Evolutionary conservation across 2,797 vertebrate species (phyloP).

Genomic region (Rousettus madagascariensis): DNA sequence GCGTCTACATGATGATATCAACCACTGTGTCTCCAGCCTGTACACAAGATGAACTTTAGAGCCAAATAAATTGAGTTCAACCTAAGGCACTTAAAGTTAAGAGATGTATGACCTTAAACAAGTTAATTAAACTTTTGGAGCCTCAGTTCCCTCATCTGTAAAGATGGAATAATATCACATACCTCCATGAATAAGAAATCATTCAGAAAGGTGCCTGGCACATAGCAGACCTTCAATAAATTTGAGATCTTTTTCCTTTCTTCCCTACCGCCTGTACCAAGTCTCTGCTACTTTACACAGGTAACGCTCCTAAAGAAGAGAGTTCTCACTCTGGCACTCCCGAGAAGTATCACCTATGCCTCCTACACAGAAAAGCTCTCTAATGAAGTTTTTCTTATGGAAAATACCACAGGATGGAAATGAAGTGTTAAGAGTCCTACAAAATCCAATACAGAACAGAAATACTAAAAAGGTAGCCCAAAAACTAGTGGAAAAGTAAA

Average conservation of each 20-base stretch:
- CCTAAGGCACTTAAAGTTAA: neutral
- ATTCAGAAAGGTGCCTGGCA: neutral
- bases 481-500: neutral
- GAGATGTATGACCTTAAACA: neutral
- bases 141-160: neutral
- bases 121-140: neutral
- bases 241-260: neutral
- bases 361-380: conserved; percentile 20
- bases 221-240: neutral
- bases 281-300: neutral
- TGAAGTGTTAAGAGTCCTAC: neutral
- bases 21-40: neutral
- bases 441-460: neutral
- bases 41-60: neutral
- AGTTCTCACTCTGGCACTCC: neutral
- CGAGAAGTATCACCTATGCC: neutral
- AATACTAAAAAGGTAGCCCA: neutral
- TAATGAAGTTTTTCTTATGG: neutral
- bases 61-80: neutral
- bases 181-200: neutral
- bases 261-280: neutral
- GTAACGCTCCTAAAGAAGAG: neutral
- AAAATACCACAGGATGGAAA: conserved; percentile 29
- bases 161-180: neutral
- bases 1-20: neutral